phyloP scores from a whole-genome alignment of 1,140 invertebrate species.

The Polyergus mexicanus region DNA sequence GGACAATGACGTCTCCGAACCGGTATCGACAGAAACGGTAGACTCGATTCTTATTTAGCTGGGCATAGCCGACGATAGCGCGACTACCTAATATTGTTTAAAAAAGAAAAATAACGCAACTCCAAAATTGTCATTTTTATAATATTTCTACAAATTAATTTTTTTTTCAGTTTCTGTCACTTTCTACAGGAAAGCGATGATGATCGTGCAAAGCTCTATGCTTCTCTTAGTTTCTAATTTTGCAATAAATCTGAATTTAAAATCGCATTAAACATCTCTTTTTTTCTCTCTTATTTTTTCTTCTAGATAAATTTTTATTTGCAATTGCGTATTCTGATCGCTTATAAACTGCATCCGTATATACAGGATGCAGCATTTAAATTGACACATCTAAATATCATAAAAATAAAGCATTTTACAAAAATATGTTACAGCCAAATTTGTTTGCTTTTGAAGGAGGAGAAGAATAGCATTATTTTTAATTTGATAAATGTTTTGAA shows the following conservation, averaged over 20 bases:
- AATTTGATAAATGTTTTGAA: no score
- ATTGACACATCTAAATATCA: no score
- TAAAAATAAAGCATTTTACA: no score
- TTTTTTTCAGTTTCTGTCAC: background rate
- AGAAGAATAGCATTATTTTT: no score
- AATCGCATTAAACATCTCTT: background rate
- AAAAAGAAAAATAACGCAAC: background rate
- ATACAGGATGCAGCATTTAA: no score
- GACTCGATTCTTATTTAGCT: slow-evolving; percentile 56
- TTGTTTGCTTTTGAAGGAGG: no score
- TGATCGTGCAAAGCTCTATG: background rate
- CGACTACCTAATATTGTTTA: background rate
- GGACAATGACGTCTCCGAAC: slow-evolving; percentile 79
- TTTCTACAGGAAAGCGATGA: background rate
- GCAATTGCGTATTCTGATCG: background rate
- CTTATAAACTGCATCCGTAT: background rate
- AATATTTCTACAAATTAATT: background rate
- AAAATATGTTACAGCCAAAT: no score
- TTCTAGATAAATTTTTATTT: background rate
- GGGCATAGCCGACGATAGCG: background rate
- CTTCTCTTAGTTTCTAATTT: background rate
- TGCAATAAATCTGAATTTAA: background rate
- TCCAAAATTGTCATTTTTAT: background rate
- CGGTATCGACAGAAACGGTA: slow-evolving; percentile 77
- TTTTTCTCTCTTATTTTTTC: background rate